Evolutionary conservation across 2,797 vertebrate genomes (phyloP).

Genomic region (Lutjanus argentimaculatus): DNA sequence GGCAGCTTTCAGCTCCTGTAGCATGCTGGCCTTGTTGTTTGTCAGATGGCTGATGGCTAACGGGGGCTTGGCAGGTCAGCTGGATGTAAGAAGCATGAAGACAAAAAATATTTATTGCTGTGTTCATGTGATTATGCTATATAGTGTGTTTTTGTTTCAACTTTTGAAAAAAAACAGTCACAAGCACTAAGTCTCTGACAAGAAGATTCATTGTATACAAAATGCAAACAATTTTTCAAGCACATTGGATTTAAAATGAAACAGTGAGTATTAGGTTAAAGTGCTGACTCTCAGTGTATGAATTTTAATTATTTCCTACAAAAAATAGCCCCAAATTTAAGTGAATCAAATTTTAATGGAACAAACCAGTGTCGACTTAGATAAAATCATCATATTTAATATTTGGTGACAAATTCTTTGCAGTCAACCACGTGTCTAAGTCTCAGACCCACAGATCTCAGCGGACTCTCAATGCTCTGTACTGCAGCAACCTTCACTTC

Average conservation of each 20-base stretch:
- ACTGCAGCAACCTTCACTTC: too few relatives aligned
- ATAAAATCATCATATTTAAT: not conserved
- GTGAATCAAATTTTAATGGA: not conserved
- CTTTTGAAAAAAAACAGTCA: not conserved
- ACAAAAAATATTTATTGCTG: not conserved
- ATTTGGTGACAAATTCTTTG: not conserved
- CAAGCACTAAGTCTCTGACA: too few relatives aligned
- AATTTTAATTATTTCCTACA: too few relatives aligned
- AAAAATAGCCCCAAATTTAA: not conserved
- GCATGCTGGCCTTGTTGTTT: conserved; percentile 66
- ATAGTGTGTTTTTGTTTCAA: not conserved
- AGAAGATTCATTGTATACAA: not conserved
- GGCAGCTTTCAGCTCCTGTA: conserved; percentile 69
- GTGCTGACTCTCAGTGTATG: too few relatives aligned
- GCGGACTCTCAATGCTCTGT: not conserved
- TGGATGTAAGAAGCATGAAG: conserved; percentile 36
- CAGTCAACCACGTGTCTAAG: not conserved
- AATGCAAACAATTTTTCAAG: not conserved
- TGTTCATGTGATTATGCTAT: not conserved
- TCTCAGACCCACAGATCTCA: not conserved
- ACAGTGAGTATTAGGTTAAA: too few relatives aligned
- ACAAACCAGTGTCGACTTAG: not conserved
- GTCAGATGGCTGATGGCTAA: conserved; percentile 30
- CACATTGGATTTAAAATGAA: too few relatives aligned
- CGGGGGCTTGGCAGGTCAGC: conserved; percentile 44